Evolutionary conservation across 2,888 invertebrate genomes (phyloP).

Genomic region (Hemistola chrysoprasaria): DNA sequence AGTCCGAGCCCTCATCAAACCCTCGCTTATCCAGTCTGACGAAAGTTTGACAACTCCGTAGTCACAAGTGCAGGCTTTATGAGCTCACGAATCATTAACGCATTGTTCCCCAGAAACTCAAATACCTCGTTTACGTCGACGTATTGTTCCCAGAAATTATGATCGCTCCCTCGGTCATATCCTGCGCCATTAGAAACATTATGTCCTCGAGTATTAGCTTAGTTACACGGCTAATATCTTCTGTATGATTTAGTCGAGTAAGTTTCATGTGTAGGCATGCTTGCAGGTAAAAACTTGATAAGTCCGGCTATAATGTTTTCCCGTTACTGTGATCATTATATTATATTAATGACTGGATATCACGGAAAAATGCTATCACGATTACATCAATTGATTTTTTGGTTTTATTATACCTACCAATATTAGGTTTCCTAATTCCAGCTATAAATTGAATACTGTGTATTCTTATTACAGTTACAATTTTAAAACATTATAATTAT

Average conservation of each 20-base stretch:
- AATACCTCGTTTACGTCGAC: conserved; percentile 57
- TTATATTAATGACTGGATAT: conserved; percentile 31
- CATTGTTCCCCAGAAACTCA: conserved; percentile 64
- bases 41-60: conserved; percentile 59
- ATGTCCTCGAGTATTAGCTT: conserved; percentile 59
- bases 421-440: too few relatives aligned
- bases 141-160: conserved; percentile 72
- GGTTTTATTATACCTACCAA: too few relatives aligned
- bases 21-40: conserved; percentile 43
- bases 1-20: conserved; percentile 52
- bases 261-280: conserved; percentile 13
- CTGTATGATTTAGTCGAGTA: conserved; percentile 38
- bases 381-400: conserved; percentile 19
- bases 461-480: too few relatives aligned
- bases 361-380: conserved; percentile 30
- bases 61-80: conserved; percentile 57
- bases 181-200: conserved; percentile 66
- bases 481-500: too few relatives aligned
- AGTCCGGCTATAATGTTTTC: conserved; percentile 22
- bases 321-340: conserved; percentile 20
- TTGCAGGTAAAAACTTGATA: conserved; percentile 20
- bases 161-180: conserved; percentile 69
- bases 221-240: conserved; percentile 43
- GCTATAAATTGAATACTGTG: too few relatives aligned
- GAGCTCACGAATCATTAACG: conserved; percentile 70